Evolutionary conservation across 2,797 vertebrate genomes (phyloP).

Genomic region (Danio jaintianensis): DNA sequence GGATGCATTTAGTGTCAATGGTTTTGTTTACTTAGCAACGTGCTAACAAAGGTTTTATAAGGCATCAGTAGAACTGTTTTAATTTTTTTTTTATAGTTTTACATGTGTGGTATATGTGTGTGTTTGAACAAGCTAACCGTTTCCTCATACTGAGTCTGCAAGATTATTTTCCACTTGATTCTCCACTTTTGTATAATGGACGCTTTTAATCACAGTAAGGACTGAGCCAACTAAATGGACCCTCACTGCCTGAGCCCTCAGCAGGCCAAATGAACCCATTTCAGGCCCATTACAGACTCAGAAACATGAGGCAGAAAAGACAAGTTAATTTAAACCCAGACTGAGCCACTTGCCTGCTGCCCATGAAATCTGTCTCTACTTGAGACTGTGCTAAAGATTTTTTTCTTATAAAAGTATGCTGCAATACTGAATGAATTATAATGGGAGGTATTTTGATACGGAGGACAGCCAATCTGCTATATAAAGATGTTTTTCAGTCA

Average conservation of each 20-base stretch:
- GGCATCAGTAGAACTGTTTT: neutral
- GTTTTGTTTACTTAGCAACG: neutral
- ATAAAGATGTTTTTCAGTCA: conserved; percentile 5
- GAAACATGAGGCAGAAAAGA: conserved; percentile 11
- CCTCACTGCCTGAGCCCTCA: conserved; percentile 26
- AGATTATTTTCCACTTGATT: conserved; percentile 49
- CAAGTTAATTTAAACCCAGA: conserved; percentile 35
- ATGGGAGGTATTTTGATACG: conserved; percentile 3
- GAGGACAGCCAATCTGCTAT: neutral
- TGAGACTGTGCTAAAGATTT: neutral
- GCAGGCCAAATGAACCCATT: conserved; percentile 48
- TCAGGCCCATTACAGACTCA: conserved; percentile 25
- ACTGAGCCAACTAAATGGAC: conserved; percentile 45
- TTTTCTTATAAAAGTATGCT: neutral
- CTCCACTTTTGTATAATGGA: conserved; percentile 58
- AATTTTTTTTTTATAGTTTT: neutral
- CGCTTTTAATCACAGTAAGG: conserved; percentile 58
- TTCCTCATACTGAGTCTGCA: conserved; percentile 44
- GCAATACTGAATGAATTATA: neutral
- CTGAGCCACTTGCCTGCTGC: conserved; percentile 11
- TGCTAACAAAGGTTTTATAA: neutral
- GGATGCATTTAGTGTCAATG: neutral
- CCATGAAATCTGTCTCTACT: conserved; percentile 19
- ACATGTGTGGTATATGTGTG: neutral
- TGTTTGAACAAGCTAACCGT: conserved; percentile 18